Evolutionary conservation across 2,888 invertebrate species (phyloP).

Genomic region (Bombylius discolor): DNA sequence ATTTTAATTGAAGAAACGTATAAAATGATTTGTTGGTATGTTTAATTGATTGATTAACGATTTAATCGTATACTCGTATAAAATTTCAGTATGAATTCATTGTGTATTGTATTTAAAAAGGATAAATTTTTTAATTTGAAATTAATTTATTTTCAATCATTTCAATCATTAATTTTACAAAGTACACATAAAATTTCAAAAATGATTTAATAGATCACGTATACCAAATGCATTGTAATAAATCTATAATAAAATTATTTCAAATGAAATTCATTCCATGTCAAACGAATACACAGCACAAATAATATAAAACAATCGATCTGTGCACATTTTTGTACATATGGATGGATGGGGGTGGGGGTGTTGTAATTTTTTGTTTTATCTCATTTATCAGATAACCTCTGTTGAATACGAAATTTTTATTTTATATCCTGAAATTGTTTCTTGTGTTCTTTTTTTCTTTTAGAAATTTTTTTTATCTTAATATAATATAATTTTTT

Average conservation of each 20-base stretch:
- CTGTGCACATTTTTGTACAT: neutral
- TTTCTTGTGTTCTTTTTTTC: too few species aligned
- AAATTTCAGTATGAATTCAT: too few species aligned
- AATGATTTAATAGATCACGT: too few species aligned
- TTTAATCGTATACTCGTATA: neutral
- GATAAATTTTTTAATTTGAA: too few species aligned
- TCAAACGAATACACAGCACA: neutral
- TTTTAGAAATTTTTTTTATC: too few species aligned
- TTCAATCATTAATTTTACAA: too few species aligned
- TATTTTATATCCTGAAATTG: neutral
- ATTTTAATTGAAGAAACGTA: neutral
- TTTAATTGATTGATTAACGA: neutral
- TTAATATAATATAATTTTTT: too few species aligned
- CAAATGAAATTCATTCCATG: neutral
- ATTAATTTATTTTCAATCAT: too few species aligned
- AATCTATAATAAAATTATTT: neutral
- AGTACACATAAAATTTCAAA: too few species aligned
- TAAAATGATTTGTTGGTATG: neutral
- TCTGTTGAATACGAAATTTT: constrained; percentile 8
- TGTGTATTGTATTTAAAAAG: too few species aligned
- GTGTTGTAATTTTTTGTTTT: neutral
- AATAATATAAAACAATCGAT: neutral
- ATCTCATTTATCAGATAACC: constrained; percentile 5
- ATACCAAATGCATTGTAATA: neutral
- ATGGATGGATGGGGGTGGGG: too few species aligned